A percentile compares a stretch with the other conserved stretches of the same genome.
Evolutionary conservation across 2,888 invertebrate genomes (phyloP).

Genomic region (Yponomeuta sedellus): DNA sequence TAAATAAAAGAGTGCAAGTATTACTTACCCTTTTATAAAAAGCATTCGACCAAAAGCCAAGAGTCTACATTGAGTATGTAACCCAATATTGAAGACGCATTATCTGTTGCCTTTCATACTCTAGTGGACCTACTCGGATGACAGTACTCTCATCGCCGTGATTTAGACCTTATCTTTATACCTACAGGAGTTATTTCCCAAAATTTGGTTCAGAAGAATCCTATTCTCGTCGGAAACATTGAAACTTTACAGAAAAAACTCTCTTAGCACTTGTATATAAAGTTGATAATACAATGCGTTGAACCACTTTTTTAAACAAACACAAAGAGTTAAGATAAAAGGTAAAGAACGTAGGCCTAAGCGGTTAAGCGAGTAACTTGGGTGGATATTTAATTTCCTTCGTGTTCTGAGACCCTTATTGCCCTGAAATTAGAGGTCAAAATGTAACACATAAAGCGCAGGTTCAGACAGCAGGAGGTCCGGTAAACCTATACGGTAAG

Average conservation of each 20-base stretch:
- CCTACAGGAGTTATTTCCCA: neutral
- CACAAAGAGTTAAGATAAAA: constrained; percentile 46
- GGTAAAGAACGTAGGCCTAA: constrained; percentile 43
- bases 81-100: constrained; percentile 64
- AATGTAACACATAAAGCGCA: neutral
- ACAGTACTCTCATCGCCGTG: constrained; percentile 37
- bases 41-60: neutral
- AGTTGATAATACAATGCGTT: neutral
- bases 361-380: constrained; percentile 31
- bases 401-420: constrained; percentile 26
- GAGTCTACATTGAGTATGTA: constrained; percentile 21
- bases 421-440: neutral
- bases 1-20: neutral
- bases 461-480: constrained; percentile 49
- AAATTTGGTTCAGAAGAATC: too few relatives aligned
- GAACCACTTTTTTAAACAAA: constrained; percentile 14
- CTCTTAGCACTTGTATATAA: neutral
- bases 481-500: constrained; percentile 39
- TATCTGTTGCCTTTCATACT: constrained; percentile 65
- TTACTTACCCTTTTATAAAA: neutral
- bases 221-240: too few relatives aligned
- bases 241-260: constrained; percentile 32
- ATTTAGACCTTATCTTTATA: neutral
- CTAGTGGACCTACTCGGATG: constrained; percentile 61
- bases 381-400: constrained; percentile 29